Base-by-base conservation (phyloP, 2,888 invertebrate genomes). In the Phymatocera aterrima region DNA sequence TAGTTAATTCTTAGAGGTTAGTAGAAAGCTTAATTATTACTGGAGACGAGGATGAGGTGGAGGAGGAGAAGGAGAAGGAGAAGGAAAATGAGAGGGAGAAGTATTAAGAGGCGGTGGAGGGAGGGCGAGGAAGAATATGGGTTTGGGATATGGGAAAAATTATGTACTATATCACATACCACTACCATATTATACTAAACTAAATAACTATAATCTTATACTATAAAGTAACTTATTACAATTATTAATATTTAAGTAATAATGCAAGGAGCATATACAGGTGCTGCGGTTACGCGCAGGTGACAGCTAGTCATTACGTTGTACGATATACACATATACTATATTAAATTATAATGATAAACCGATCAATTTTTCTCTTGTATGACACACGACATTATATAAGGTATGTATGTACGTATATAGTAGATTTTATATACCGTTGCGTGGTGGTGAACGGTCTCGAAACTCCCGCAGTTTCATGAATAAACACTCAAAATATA, bases 1-100 rank as follows among this genome's bases (percentile, higher is more conserved):
- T 90, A 93, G 93, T 93, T 93, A 93, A 93, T 92, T 92, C 92
- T 93, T 93, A 93, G 93, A 92, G 91, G 92, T 92, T 92, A 92
- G 91, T 92, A 92, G 92, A 91, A 91, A 92, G 92, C 92, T 92
- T 92, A 92, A 92, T 92, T 92, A 91, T 92, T 92, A 92, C 92
- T 91, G 60, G 48, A 37, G 60, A 48, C 24, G 64, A 34, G 15
- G 64, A 34, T 51, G 28, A 15, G 24, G 64, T n/a, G 43, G 75
- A 78, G 79, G 74, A 18, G 82, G 81, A 80, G 82, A 79, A 81
- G 85, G 85, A 83, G 83, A 84, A 81, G 84, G 83, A 84, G 28
- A 79, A 74, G 21, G 46, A 64, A 78, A 74, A 60, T 43, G 70
- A 64, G 68, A 78, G 28, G 75, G 65, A 57, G 77, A 79, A 78